These are phyloP conservation scores for Drosophila lutescens DNA, from an alignment of 2,888 invertebrate species.

Conservation along the genomic window DNA sequence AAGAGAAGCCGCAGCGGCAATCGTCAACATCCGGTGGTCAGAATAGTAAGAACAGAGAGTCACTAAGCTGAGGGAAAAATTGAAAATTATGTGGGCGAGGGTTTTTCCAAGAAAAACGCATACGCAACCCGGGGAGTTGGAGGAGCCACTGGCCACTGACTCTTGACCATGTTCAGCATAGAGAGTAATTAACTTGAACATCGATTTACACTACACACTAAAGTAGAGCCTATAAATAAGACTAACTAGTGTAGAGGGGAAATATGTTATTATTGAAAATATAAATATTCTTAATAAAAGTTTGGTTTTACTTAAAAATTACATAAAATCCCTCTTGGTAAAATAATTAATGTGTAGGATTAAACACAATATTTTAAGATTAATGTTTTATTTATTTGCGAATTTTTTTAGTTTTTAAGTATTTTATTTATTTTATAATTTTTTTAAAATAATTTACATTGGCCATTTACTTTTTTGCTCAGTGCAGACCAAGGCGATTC, in stretches of 20 bases:
- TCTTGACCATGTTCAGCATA: constrained; percentile 67
- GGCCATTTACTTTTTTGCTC: not conserved
- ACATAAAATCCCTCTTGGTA: too few species aligned
- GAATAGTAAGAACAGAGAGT: constrained; percentile 38
- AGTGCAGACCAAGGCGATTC: constrained; percentile 41
- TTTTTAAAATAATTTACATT: too few species aligned
- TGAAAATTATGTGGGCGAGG: constrained; percentile 79
- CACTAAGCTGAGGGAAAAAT: constrained; percentile 66
- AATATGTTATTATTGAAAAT: too few species aligned
- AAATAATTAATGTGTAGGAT: too few species aligned
- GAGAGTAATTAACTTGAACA: constrained; percentile 66
- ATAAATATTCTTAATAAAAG: not conserved
- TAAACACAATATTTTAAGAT: too few species aligned
- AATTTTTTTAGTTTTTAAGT: too few species aligned
- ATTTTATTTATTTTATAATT: too few species aligned
- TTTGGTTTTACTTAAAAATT: too few species aligned
- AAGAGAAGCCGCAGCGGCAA: constrained; percentile 52
- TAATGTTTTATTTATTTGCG: too few species aligned
- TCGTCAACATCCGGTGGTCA: constrained; percentile 70
- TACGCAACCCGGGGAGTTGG: constrained; percentile 49
- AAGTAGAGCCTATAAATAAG: not conserved
- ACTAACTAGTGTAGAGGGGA: too few species aligned
- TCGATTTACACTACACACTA: constrained; percentile 60
- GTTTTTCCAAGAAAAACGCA: constrained; percentile 72
- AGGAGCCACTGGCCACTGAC: constrained; percentile 48